A percentile compares a stretch with the other conserved stretches of the same genome.
Conservation (phyloP, 2,113 vertebrate species). For the Mormyrus iriodes region DNA sequence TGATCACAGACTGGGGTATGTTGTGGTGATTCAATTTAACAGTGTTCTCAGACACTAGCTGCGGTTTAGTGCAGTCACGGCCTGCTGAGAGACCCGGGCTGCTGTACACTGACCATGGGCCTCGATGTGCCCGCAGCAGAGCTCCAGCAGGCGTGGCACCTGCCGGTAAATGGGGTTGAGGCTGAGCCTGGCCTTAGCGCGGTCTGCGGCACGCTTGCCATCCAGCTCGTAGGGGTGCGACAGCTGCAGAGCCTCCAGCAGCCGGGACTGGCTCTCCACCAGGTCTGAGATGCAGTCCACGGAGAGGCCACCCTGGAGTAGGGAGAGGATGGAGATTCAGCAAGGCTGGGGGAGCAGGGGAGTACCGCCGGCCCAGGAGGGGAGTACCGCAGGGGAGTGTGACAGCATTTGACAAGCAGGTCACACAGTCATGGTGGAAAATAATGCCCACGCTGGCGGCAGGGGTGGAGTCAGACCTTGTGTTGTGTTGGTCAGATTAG, state of each 20-base stretch:
- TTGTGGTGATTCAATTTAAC: background rate
- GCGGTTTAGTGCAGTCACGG: background rate
- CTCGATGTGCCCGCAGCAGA: constrained; percentile 82
- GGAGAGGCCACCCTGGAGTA: constrained; percentile 72
- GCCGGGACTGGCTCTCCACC: constrained; percentile 70
- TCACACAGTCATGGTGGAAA: no score
- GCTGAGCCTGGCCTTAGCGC: constrained; percentile 65
- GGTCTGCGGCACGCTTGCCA: constrained; percentile 58
- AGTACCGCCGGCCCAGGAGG: background rate
- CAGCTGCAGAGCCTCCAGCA: constrained; percentile 85
- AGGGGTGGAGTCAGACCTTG: no score
- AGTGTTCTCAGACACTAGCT: background rate
- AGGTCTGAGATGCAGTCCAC: constrained; percentile 84
- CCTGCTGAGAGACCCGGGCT: no score
- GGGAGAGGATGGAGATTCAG: background rate
- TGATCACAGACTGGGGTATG: background rate
- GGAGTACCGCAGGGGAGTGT: no score
- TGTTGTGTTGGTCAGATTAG: no score
- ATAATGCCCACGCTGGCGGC: no score
- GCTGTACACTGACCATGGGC: constrained; percentile 57
- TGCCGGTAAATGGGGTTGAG: constrained; percentile 84
- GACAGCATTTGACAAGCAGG: no score
- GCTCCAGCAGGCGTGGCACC: constrained; percentile 80
- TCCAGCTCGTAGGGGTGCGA: constrained; percentile 77
- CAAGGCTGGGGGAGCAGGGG: background rate